phyloP scores from a whole-genome alignment of 1,140 invertebrate species.

The Panagrolaimus sp. region DNA sequence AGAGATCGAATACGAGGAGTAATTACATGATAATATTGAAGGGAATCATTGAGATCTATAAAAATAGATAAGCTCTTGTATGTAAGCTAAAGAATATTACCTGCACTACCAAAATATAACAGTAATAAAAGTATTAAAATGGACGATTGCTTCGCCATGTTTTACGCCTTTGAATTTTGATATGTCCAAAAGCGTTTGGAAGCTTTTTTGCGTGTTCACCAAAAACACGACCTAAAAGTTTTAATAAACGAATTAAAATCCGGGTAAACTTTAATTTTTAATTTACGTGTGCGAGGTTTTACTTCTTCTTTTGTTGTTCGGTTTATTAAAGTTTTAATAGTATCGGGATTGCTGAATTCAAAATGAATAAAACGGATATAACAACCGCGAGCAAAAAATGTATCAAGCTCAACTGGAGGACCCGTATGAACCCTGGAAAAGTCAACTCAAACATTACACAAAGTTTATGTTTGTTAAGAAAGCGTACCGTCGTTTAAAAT shows the following conservation, averaged over 20 bases:
- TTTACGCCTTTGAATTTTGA: background rate
- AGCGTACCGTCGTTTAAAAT: background rate
- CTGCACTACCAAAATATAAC: background rate
- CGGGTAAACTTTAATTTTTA: background rate
- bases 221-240: background rate
- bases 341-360: background rate
- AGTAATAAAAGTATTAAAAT: background rate
- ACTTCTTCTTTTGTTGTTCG: background rate
- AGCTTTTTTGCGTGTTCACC: background rate
- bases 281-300: conserved; percentile 3
- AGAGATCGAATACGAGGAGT: background rate
- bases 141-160: background rate
- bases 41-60: background rate
- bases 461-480: no score
- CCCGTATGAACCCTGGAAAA: conserved; percentile 9
- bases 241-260: background rate
- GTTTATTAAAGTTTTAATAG: background rate
- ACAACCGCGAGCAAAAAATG: background rate
- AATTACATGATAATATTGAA: background rate
- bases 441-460: no score
- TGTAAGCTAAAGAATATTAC: background rate
- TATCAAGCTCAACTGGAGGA: background rate
- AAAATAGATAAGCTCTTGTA: background rate
- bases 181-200: background rate
- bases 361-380: conserved; percentile 20